phyloP scores from a whole-genome alignment of 2,888 invertebrate species.

The Hyppa rectilinea region DNA sequence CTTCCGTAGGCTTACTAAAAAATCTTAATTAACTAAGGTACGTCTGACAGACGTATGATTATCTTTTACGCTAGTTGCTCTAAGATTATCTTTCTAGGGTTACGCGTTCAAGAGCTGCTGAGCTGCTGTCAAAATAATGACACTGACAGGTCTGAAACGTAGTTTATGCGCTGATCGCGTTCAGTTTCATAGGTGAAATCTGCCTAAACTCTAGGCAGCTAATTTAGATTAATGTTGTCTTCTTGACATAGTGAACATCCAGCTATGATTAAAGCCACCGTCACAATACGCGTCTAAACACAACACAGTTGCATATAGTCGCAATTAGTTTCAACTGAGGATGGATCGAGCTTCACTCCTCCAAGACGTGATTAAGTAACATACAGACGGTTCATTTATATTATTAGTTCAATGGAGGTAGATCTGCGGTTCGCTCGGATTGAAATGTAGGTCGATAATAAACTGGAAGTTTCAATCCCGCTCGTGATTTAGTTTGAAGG shows the following conservation, averaged over 20 bases:
- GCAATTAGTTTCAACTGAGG: conserved; percentile 54
- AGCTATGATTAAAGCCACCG: conserved; percentile 29
- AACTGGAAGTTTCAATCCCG: conserved; percentile 34
- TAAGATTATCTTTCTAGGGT: too few relatives aligned
- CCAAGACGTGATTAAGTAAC: conserved; percentile 59
- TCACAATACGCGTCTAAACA: conserved; percentile 1
- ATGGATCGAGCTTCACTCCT: conserved; percentile 56
- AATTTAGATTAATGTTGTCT: conserved; percentile 18
- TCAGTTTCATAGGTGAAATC: too few relatives aligned
- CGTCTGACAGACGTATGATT: background rate
- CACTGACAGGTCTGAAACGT: too few relatives aligned
- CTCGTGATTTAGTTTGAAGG: conserved; percentile 29
- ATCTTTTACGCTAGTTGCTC: too few relatives aligned
- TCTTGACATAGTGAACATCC: conserved; percentile 22
- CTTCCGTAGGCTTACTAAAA: background rate
- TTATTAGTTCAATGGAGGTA: conserved; percentile 56
- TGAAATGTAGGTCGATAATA: conserved; percentile 49
- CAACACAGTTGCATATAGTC: conserved; percentile 34
- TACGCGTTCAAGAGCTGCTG: too few relatives aligned
- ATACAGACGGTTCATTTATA: conserved; percentile 58
- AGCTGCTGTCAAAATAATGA: too few relatives aligned
- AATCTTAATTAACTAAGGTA: conserved; percentile 2
- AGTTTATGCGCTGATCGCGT: too few relatives aligned
- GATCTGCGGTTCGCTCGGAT: conserved; percentile 28
- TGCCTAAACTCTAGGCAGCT: background rate